Conservation (phyloP, 2,888 invertebrate species). For the Syrista parreyssii region DNA sequence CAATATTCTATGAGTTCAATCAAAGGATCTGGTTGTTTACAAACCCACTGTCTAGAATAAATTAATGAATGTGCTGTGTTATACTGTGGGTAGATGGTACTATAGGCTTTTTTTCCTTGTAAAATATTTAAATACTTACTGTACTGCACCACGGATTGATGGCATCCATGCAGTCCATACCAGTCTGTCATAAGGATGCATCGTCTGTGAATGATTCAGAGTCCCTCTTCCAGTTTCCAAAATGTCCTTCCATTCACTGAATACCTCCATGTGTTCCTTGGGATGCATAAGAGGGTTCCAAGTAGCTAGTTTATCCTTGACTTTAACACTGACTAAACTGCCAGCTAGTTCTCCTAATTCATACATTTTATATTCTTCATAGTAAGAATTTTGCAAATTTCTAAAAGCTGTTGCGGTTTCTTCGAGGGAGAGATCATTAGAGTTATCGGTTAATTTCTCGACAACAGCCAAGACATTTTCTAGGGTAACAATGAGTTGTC, state of each 20-base stretch:
- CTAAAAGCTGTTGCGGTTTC: conserved; percentile 72
- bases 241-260: conserved; percentile 79
- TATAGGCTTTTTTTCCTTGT: conserved; percentile 14
- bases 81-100: conserved; percentile 13
- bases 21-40: conserved; percentile 82
- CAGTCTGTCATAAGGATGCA: conserved; percentile 82
- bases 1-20: conserved; percentile 84
- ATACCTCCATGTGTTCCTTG: conserved; percentile 73
- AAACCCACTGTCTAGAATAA: conserved; percentile 79
- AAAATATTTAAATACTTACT: conserved; percentile 69
- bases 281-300: conserved; percentile 86
- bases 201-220: conserved; percentile 65
- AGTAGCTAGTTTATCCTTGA: conserved; percentile 78
- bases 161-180: conserved; percentile 94
- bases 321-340: conserved; percentile 84
- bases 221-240: conserved; percentile 64
- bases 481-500: conserved; percentile 77
- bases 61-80: conserved; percentile 6
- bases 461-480: conserved; percentile 77
- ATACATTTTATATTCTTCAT: conserved; percentile 85
- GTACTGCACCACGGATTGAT: conserved; percentile 77
- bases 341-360: conserved; percentile 86
- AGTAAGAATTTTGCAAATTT: conserved; percentile 72
- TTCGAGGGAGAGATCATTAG: conserved; percentile 70
- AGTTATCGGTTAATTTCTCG: conserved; percentile 70